These are phyloP conservation scores for Coilia nasus DNA, from an alignment of 2,797 vertebrate genomes.

Conservation along the genomic window DNA sequence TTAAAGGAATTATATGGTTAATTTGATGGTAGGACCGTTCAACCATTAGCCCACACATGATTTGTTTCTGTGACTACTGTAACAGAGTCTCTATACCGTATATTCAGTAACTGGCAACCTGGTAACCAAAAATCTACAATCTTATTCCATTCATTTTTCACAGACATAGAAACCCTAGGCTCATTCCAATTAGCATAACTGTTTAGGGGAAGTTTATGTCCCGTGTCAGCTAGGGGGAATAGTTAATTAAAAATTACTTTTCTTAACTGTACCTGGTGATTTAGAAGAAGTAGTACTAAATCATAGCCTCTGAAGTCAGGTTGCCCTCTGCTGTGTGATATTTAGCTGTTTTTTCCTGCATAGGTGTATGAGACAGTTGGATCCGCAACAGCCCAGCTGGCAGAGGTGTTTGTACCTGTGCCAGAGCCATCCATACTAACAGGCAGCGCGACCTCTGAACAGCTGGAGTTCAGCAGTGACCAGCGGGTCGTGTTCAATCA, in stretches of 20 bases:
- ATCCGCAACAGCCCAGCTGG: conserved; percentile 73
- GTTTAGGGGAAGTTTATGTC: too few relatives aligned
- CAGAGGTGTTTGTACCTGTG: conserved; percentile 90
- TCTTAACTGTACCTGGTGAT: too few relatives aligned
- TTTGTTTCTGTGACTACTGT: too few relatives aligned
- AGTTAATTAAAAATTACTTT: too few relatives aligned
- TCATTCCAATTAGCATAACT: background rate
- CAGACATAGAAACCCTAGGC: too few relatives aligned
- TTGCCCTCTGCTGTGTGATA: background rate
- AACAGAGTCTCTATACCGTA: too few relatives aligned
- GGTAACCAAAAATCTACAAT: too few relatives aligned
- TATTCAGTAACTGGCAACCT: too few relatives aligned
- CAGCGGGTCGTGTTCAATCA: conserved; percentile 88
- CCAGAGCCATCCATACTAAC: conserved; percentile 85
- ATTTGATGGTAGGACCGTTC: background rate
- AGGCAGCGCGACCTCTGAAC: conserved; percentile 78
- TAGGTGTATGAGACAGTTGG: conserved; percentile 88
- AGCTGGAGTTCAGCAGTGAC: conserved; percentile 93
- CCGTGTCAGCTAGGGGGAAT: too few relatives aligned
- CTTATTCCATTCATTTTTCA: too few relatives aligned
- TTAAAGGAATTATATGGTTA: background rate
- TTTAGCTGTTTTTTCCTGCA: conserved; percentile 4
- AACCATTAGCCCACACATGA: too few relatives aligned
- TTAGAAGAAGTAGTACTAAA: background rate
- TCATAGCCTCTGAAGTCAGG: background rate